Evolutionary conservation across 2,113 vertebrate genomes (phyloP).

Genomic region (Podarcis cretensis): DNA sequence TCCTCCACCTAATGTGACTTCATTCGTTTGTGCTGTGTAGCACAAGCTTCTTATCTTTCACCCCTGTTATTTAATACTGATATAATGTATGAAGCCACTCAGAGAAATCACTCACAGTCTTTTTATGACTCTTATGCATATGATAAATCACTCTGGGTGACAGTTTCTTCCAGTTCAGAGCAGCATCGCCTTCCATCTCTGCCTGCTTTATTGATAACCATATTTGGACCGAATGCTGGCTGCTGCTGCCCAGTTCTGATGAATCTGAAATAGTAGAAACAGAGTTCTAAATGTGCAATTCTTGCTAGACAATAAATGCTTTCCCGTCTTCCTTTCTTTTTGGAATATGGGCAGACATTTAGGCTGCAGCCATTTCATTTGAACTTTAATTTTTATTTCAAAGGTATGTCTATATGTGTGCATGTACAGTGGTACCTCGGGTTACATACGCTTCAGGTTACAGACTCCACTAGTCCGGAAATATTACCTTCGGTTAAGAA

Average conservation of each 20-base stretch:
- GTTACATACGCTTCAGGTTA: too few relatives aligned
- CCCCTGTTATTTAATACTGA: constrained; percentile 58
- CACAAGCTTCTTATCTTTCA: constrained; percentile 50
- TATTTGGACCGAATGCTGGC: constrained; percentile 31
- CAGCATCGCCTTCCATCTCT: constrained; percentile 49
- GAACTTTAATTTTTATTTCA: not conserved
- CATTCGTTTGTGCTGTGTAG: constrained; percentile 32
- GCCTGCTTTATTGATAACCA: constrained; percentile 64
- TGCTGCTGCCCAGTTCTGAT: constrained; percentile 27
- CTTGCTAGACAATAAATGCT: constrained; percentile 2
- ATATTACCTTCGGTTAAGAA: too few relatives aligned
- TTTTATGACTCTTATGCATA: constrained; percentile 55
- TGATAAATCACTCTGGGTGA: constrained; percentile 63
- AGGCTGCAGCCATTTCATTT: not conserved
- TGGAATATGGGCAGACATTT: constrained; percentile 25
- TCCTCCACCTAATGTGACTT: constrained; percentile 13
- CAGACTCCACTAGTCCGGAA: too few relatives aligned
- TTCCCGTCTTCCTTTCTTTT: constrained; percentile 17
- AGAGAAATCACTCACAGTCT: constrained; percentile 51
- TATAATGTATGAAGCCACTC: constrained; percentile 58
- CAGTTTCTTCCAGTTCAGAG: constrained; percentile 59
- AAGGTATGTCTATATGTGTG: not conserved
- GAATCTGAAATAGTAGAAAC: constrained; percentile 52
- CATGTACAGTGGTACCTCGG: not conserved
- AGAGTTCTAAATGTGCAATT: constrained; percentile 42